phyloP scores from a whole-genome alignment of 37 sponge, comb jelly and placozoan genomes.

The Axinella damicornis region DNA sequence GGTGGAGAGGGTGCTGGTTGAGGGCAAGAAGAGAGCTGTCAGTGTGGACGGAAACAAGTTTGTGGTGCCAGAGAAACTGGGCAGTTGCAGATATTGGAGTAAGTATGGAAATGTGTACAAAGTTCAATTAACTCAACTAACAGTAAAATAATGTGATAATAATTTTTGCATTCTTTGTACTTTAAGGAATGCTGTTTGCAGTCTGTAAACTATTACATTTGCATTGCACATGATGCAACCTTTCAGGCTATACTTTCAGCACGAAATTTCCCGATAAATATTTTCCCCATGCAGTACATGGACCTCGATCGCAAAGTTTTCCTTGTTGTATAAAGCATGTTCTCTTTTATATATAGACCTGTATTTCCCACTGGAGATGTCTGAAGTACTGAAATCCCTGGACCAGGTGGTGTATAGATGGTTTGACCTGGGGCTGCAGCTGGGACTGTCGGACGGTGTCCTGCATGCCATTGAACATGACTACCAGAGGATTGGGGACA shows the following conservation, averaged over 20 bases:
- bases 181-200: too few relatives aligned
- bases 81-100: neutral
- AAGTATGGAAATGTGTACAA: too few relatives aligned
- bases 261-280: too few relatives aligned
- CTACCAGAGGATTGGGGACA: neutral
- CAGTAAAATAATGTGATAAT: too few relatives aligned
- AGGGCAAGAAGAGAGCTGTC: neutral
- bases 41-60: neutral
- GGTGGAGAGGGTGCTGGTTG: conserved; percentile 6
- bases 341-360: neutral
- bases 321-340: too few relatives aligned
- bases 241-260: too few relatives aligned
- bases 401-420: neutral
- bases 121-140: too few relatives aligned
- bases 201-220: too few relatives aligned
- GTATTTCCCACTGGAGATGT: neutral
- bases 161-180: too few relatives aligned
- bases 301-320: too few relatives aligned
- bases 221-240: too few relatives aligned
- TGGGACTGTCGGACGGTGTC: neutral
- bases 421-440: neutral
- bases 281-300: too few relatives aligned
- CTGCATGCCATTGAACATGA: neutral
- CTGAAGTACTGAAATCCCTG: neutral
- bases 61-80: neutral